Percentiles rank a stretch among this genome's conserved stretches.
Conservation (phyloP, 1,140 invertebrate genomes). For the Aphaenogaster floridana region DNA sequence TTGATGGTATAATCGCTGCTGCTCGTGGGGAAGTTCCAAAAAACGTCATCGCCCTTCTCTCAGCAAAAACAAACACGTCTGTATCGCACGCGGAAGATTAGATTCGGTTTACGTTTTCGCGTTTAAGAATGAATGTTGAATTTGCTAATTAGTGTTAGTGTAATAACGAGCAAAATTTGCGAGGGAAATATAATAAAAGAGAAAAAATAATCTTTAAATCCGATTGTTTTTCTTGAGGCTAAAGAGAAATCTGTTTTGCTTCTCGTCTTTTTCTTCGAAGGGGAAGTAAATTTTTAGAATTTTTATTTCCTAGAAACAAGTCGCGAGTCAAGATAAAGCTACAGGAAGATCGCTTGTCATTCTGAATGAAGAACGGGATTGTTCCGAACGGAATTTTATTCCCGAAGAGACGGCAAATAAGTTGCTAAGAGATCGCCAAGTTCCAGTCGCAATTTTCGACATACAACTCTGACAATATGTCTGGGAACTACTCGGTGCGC, state of each 20-base stretch:
- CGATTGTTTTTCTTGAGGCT: not conserved
- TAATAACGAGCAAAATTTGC: not conserved
- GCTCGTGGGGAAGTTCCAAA: not conserved
- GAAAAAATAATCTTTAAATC: not conserved
- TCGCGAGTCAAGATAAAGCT: not conserved
- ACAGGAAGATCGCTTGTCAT: not conserved
- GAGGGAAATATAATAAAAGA: not conserved
- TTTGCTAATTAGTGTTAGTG: not conserved
- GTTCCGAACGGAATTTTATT: constrained; percentile 9
- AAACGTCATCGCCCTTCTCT: not conserved
- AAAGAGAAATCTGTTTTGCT: not conserved
- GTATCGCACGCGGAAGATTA: not conserved
- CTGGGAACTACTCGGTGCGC: constrained; percentile 83
- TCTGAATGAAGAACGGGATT: constrained; percentile 31
- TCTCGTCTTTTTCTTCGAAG: not conserved
- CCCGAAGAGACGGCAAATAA: not conserved
- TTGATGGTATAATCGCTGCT: not conserved
- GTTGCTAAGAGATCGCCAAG: not conserved
- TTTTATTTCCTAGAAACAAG: not conserved
- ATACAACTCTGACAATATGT: constrained; percentile 75
- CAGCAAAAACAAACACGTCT: not conserved
- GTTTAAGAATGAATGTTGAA: not conserved
- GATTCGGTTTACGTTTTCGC: not conserved
- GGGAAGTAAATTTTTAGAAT: not conserved
- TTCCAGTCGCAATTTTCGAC: not conserved